These are phyloP conservation scores for Leptinotarsa defecta DNA, from an alignment of 1,140 invertebrate species.

Conservation along the genomic window DNA sequence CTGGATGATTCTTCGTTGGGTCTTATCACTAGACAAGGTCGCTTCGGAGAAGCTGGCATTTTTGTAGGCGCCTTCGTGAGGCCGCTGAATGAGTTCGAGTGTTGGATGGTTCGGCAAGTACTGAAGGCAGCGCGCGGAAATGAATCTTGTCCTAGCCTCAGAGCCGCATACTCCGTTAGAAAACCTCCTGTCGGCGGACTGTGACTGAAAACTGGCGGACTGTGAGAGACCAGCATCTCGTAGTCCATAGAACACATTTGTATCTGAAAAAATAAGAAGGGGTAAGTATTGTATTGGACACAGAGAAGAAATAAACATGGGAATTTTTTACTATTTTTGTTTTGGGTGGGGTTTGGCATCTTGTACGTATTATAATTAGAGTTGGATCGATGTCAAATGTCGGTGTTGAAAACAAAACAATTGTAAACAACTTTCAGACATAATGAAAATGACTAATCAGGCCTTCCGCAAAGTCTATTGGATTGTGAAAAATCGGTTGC, in stretches of 20 bases:
- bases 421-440: no score
- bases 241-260: conserved; percentile 46
- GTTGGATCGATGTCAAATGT: neutral
- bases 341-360: neutral
- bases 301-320: neutral
- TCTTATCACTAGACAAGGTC: conserved; percentile 58
- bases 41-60: conserved; percentile 48
- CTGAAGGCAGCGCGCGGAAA: conserved; percentile 44
- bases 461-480: no score
- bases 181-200: conserved; percentile 63
- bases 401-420: no score
- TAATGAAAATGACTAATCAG: no score
- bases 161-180: conserved; percentile 53
- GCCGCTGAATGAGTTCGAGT: conserved; percentile 33
- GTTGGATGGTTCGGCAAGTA: conserved; percentile 55
- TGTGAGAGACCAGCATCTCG: conserved; percentile 69
- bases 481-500: no score
- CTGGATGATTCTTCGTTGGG: conserved; percentile 45
- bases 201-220: conserved; percentile 70
- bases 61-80: conserved; percentile 10
- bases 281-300: neutral
- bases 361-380: neutral
- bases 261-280: neutral
- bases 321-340: neutral
- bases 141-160: conserved; percentile 49